A percentile compares a stretch with the other conserved stretches of the same genome.
These are phyloP conservation scores for Parotia lawesii DNA, from an alignment of 2,113 vertebrate species.

Conservation along the genomic window DNA sequence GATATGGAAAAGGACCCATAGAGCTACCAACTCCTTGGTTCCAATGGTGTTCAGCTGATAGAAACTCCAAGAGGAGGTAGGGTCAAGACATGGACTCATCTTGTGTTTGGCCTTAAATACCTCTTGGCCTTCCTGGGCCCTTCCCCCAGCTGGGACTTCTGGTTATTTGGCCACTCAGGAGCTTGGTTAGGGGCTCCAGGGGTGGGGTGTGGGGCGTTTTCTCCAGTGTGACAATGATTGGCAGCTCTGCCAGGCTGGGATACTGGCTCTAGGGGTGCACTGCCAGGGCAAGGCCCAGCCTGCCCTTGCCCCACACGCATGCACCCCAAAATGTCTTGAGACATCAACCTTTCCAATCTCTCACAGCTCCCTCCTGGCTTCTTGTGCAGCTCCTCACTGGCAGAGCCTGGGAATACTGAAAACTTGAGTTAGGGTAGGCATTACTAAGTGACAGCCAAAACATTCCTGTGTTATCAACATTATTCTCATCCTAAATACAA, in stretches of 20 bases:
- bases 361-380: neutral
- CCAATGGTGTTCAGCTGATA: neutral
- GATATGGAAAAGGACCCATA: neutral
- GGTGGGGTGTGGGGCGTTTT: neutral
- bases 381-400: neutral
- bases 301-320: neutral
- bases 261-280: neutral
- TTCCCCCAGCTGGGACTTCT: neutral
- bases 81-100: neutral
- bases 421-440: neutral
- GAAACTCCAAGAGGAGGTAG: neutral
- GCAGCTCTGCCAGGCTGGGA: neutral
- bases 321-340: neutral
- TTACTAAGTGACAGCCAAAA: neutral
- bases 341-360: neutral
- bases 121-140: neutral
- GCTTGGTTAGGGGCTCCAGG: neutral
- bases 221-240: neutral
- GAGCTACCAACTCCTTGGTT: neutral
- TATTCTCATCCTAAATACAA: neutral
- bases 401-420: neutral
- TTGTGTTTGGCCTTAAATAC: rapidly evolving
- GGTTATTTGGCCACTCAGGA: neutral
- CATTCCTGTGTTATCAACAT: neutral
- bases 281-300: neutral